Evolutionary conservation across 2,797 vertebrate genomes (phyloP).

Genomic region (Chanos chanos): DNA sequence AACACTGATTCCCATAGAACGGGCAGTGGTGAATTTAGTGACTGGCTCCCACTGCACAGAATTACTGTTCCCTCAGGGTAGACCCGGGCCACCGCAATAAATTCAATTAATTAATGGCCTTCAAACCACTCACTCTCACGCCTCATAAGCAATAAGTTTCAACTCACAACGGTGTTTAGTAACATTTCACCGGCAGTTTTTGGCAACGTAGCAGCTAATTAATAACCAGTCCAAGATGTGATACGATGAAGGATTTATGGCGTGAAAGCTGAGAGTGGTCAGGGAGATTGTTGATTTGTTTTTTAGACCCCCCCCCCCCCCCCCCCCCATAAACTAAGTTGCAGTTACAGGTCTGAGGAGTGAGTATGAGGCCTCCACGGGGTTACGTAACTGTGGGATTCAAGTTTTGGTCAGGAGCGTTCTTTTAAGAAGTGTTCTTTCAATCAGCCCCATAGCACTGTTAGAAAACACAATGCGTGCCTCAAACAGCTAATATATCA

Average conservation of each 20-base stretch:
- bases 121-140: conserved; percentile 53
- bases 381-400: too few relatives aligned
- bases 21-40: conserved; percentile 48
- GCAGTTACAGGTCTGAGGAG: too few relatives aligned
- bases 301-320: too few relatives aligned
- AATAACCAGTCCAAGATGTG: not conserved
- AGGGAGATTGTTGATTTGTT: conserved; percentile 3
- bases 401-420: too few relatives aligned
- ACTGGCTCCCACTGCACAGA: conserved; percentile 41
- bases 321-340: too few relatives aligned
- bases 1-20: conserved; percentile 48
- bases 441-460: too few relatives aligned
- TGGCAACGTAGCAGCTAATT: conserved; percentile 31
- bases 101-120: conserved; percentile 57
- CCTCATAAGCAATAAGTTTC: conserved; percentile 42
- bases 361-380: too few relatives aligned
- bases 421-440: too few relatives aligned
- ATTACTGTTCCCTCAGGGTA: conserved; percentile 41
- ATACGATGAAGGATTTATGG: not conserved
- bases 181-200: conserved; percentile 47
- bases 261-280: not conserved
- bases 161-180: conserved; percentile 52
- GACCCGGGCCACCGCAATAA: conserved; percentile 50
- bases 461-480: too few relatives aligned
- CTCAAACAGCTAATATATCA: too few relatives aligned